These are phyloP conservation scores for Barnardius zonarius DNA, from an alignment of 2,113 vertebrate genomes.

Conservation along the genomic window DNA sequence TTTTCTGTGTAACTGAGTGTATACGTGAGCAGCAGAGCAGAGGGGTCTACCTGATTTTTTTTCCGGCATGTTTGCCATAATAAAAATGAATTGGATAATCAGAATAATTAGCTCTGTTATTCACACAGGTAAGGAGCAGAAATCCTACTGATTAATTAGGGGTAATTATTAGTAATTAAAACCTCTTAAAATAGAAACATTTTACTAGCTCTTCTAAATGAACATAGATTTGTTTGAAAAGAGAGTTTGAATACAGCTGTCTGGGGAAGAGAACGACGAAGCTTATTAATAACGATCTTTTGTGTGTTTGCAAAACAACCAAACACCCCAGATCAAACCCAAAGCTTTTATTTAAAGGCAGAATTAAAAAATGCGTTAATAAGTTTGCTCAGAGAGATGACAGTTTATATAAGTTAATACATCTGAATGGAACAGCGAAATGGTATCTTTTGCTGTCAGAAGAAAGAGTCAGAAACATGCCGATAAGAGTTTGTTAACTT, in stretches of 20 bases:
- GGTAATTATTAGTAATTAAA: not conserved
- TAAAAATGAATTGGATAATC: not conserved
- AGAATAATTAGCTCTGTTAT: not conserved
- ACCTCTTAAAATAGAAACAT: not conserved
- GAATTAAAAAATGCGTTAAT: constrained; percentile 72
- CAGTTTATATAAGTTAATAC: constrained; percentile 63
- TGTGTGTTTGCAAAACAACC: constrained; percentile 55
- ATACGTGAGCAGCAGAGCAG: not conserved
- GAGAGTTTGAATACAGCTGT: not conserved
- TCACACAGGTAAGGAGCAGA: not conserved
- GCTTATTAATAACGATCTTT: not conserved
- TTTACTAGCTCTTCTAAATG: not conserved
- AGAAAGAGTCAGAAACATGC: constrained; percentile 73
- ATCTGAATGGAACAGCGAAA: constrained; percentile 56
- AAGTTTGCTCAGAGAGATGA: constrained; percentile 69
- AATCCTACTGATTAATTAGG: not conserved
- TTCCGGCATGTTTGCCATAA: not conserved
- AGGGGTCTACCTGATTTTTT: not conserved
- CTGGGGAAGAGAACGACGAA: not conserved
- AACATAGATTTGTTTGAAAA: not conserved
- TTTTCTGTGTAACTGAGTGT: not conserved
- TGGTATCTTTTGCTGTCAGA: constrained; percentile 51
- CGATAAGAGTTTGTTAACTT: constrained; percentile 8
- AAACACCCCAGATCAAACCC: constrained; percentile 19
- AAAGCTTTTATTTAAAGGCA: constrained; percentile 77